phyloP scores from a whole-genome alignment of 2,888 invertebrate species.

The Pristionchus maxplancki region DNA sequence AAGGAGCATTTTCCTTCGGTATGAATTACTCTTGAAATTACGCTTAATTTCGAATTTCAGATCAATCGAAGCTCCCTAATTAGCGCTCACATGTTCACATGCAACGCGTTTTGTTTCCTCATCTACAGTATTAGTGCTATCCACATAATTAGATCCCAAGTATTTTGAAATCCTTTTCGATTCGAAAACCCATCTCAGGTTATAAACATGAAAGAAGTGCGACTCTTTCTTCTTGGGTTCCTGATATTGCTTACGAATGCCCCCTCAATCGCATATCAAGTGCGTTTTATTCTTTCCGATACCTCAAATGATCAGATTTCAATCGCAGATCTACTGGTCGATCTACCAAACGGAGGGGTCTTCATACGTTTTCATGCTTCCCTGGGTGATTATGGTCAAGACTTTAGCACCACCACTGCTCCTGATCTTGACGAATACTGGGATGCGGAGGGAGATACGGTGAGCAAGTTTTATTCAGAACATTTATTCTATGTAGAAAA shows the following conservation, averaged over 20 bases:
- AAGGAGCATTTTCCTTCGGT: not conserved
- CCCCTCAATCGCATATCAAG: conserved; percentile 8
- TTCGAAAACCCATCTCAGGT: not conserved
- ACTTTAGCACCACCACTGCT: no score
- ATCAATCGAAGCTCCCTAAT: not conserved
- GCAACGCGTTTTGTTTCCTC: not conserved
- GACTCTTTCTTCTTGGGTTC: not conserved
- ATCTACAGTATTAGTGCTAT: not conserved
- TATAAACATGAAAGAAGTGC: not conserved
- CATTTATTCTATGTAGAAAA: no score
- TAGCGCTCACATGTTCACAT: not conserved
- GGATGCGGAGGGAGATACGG: no score
- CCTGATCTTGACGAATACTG: no score
- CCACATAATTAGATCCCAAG: not conserved
- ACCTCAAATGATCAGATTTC: not conserved
- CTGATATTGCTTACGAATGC: not conserved
- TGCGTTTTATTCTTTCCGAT: not conserved
- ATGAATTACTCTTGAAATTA: not conserved
- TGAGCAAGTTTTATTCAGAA: no score
- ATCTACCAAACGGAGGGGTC: not conserved
- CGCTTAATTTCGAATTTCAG: not conserved
- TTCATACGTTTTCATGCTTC: not conserved
- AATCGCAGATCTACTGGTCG: conserved; percentile 1
- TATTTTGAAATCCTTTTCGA: not conserved
- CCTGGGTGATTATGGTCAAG: no score